Conservation (phyloP, 1,140 invertebrate species). For the Saccostrea echinata region DNA sequence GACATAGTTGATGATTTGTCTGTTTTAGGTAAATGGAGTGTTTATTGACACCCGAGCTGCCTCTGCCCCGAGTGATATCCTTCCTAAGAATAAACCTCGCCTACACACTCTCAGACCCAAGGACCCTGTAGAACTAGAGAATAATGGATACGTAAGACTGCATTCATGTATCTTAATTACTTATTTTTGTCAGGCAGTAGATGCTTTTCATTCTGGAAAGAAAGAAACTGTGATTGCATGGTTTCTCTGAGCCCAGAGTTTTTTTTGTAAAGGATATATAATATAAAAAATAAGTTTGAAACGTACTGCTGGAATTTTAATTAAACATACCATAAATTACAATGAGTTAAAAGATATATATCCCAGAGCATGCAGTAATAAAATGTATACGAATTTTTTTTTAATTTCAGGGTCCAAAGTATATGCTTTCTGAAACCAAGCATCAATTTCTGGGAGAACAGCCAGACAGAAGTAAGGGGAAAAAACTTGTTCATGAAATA, state of each 20-base stretch:
- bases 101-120: slow-evolving; percentile 75
- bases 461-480: slow-evolving; percentile 69
- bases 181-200: no score
- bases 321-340: no score
- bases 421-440: slow-evolving; percentile 75
- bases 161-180: neutral
- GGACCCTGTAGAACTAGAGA: slow-evolving; percentile 77
- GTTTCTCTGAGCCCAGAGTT: no score
- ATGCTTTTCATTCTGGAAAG: neutral
- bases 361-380: no score
- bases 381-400: neutral
- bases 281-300: no score
- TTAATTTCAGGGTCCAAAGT: slow-evolving; percentile 73
- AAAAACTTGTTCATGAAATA: neutral
- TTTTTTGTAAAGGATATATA: no score
- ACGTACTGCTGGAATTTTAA: no score
- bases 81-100: slow-evolving; percentile 73
- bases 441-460: slow-evolving; percentile 68
- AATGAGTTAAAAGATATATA: no score
- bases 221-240: neutral
- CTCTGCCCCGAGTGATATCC: slow-evolving; percentile 73
- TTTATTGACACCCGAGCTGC: slow-evolving; percentile 74
- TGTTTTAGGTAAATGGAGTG: slow-evolving; percentile 68
- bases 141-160: slow-evolving; percentile 76
- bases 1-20: no score